Conservation (phyloP, 2,113 vertebrate genomes). For the Bettongia penicillata region DNA sequence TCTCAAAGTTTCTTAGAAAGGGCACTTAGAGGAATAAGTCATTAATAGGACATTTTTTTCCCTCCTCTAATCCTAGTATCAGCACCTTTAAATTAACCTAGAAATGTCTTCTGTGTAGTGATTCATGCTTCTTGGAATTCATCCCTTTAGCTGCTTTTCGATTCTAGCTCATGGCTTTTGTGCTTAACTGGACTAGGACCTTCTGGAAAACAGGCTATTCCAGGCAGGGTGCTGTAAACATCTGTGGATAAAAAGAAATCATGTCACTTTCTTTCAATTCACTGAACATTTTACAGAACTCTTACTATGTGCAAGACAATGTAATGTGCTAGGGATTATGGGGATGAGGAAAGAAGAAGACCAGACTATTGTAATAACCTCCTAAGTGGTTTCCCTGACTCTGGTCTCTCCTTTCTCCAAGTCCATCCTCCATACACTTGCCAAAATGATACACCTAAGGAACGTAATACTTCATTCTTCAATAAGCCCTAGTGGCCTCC, state of each 20-base stretch:
- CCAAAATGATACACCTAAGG: background rate
- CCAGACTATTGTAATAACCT: background rate
- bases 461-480: background rate
- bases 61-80: background rate
- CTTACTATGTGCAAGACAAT: background rate
- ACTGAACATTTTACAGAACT: background rate
- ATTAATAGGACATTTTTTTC: background rate
- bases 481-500: background rate
- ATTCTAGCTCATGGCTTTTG: background rate
- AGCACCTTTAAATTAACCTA: background rate
- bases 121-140: background rate
- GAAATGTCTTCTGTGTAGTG: background rate
- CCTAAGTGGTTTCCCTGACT: background rate
- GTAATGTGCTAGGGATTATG: background rate
- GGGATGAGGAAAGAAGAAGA: background rate
- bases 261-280: background rate
- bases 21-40: conserved; percentile 19
- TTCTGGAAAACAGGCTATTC: background rate
- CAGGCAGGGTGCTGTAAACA: background rate
- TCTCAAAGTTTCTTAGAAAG: conserved; percentile 17
- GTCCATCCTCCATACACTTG: background rate
- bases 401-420: background rate
- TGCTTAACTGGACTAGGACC: background rate
- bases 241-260: background rate
- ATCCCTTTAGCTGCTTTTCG: background rate